A percentile compares a stretch with the other conserved stretches of the same genome.
These are phyloP conservation scores for Argyresthia albistria DNA, from an alignment of 2,888 invertebrate genomes.

Conservation along the genomic window DNA sequence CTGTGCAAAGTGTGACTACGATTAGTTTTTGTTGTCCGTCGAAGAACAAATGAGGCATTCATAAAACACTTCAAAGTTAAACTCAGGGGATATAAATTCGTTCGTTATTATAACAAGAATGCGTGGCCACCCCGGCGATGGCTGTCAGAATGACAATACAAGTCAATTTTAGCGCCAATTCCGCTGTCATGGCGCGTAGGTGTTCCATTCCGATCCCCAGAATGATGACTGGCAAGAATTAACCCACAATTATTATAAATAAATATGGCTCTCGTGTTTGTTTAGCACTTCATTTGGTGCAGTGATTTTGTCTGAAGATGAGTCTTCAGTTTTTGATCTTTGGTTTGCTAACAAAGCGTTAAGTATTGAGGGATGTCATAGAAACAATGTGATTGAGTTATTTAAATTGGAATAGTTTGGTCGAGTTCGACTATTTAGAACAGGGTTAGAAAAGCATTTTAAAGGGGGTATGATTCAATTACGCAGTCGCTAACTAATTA, in stretches of 20 bases:
- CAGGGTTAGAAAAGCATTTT: no score
- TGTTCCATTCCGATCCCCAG: constrained; percentile 50
- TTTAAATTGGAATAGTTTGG: constrained; percentile 5
- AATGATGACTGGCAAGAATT: constrained; percentile 54
- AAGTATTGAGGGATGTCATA: constrained; percentile 16
- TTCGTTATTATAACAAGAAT: constrained; percentile 14
- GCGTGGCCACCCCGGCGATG: constrained; percentile 46
- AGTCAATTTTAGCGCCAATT: constrained; percentile 61
- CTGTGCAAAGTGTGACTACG: no score
- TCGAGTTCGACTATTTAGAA: no score
- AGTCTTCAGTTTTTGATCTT: background rate
- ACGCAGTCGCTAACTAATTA: no score
- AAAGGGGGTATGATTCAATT: no score
- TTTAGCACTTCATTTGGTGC: constrained; percentile 65
- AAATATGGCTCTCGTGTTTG: constrained; percentile 58
- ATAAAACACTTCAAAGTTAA: background rate
- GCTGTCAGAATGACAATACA: constrained; percentile 54
- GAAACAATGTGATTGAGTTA: constrained; percentile 17
- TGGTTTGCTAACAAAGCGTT: constrained; percentile 1
- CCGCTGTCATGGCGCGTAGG: constrained; percentile 35
- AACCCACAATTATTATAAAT: constrained; percentile 59
- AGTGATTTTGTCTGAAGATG: constrained; percentile 32
- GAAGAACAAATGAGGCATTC: background rate
- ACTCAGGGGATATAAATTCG: background rate
- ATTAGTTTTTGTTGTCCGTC: background rate